phyloP scores from a whole-genome alignment of 2,888 invertebrate species.

The Volucella inflata region DNA sequence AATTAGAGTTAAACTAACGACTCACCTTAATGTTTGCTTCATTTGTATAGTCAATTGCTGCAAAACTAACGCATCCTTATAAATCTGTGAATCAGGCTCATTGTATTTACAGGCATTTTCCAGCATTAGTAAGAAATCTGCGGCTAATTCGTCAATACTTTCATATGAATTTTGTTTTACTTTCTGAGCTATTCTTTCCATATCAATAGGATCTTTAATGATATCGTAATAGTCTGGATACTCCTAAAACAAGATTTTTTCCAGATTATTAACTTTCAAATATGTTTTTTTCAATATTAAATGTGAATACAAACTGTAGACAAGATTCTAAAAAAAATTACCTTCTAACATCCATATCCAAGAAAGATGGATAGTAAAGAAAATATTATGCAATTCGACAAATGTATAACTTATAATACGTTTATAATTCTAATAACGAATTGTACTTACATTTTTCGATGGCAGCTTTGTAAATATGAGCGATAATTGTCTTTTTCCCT shows the following conservation, averaged over 20 bases:
- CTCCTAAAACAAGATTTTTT: conserved; percentile 85
- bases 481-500: conserved; percentile 94
- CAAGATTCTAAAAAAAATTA: conserved; percentile 46
- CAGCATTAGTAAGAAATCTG: conserved; percentile 96
- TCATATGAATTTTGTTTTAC: conserved; percentile 91
- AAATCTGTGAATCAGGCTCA: conserved; percentile 98
- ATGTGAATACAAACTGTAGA: not conserved
- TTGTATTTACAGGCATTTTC: conserved; percentile 99
- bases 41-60: conserved; percentile 96
- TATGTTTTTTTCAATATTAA: not conserved
- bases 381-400: conserved; percentile 46
- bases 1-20: conserved; percentile 36
- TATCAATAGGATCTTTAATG: conserved; percentile 97
- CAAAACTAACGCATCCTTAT: conserved; percentile 96
- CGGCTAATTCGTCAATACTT: conserved; percentile 92
- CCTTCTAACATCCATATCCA: conserved; percentile 77
- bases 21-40: conserved; percentile 91
- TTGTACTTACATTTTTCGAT: conserved; percentile 88
- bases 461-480: conserved; percentile 97
- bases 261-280: not conserved
- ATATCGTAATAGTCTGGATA: conserved; percentile 99
- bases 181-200: conserved; percentile 96
- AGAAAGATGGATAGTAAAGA: conserved; percentile 67
- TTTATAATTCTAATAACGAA: not conserved
- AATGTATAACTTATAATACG: conserved; percentile 6